Evolutionary conservation across 2,888 invertebrate species (phyloP).

Genomic region (Epinotia ramella): DNA sequence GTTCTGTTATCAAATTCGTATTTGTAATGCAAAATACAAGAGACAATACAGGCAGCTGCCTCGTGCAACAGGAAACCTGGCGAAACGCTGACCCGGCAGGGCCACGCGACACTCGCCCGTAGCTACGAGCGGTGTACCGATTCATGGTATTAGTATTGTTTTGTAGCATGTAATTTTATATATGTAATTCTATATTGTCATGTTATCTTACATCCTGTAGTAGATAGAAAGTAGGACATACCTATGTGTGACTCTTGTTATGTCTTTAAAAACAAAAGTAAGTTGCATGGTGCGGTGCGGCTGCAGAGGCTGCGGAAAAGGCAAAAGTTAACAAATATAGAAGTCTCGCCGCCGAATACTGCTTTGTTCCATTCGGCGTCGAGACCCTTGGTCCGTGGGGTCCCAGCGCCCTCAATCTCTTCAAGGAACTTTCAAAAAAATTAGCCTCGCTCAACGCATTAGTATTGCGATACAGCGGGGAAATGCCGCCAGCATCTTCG

Average conservation of each 20-base stretch:
- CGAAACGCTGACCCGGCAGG: constrained; percentile 67
- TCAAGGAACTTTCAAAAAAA: too few relatives aligned
- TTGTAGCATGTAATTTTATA: constrained; percentile 40
- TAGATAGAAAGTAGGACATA: constrained; percentile 32
- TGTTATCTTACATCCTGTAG: constrained; percentile 41
- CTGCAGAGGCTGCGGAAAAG: too few relatives aligned
- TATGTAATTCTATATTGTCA: constrained; percentile 43
- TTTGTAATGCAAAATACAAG: constrained; percentile 10
- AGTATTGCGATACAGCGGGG: too few relatives aligned
- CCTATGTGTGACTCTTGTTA: not conserved
- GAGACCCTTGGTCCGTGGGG: too few relatives aligned
- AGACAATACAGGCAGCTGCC: constrained; percentile 31
- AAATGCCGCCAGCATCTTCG: too few relatives aligned
- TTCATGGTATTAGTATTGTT: constrained; percentile 64
- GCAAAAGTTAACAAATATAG: too few relatives aligned
- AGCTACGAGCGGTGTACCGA: constrained; percentile 49
- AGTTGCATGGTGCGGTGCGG: too few relatives aligned
- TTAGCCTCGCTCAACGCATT: too few relatives aligned
- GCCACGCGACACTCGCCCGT: constrained; percentile 58
- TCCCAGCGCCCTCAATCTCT: too few relatives aligned
- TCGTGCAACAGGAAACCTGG: constrained; percentile 65
- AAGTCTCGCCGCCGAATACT: too few relatives aligned
- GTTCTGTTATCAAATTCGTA: not conserved
- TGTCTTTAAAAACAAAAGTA: not conserved
- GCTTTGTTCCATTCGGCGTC: too few relatives aligned